Percentiles rank a stretch among this genome's conserved stretches.
Conservation (phyloP, 2,797 vertebrate genomes). For the Pseudochromis fuscus region DNA sequence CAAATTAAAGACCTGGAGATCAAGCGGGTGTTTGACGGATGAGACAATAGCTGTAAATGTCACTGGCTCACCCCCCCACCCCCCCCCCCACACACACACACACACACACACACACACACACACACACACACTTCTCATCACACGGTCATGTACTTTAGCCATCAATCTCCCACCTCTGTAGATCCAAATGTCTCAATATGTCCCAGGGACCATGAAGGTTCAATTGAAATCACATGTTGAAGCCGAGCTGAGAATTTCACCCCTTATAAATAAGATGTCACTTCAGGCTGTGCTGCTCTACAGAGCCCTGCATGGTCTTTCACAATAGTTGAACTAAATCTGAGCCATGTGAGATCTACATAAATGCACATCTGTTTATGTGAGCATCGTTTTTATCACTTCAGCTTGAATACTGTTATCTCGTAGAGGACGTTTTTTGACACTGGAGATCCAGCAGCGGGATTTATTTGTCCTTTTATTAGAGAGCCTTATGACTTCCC, state of each 20-base stretch:
- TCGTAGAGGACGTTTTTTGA: slow-evolving; percentile 39
- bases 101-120: background rate
- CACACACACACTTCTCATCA: slow-evolving; percentile 60
- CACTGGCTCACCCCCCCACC: slow-evolving; percentile 47
- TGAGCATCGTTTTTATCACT: slow-evolving; percentile 28
- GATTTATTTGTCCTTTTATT: slow-evolving; percentile 70
- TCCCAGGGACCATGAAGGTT: slow-evolving; percentile 77
- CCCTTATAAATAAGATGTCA: slow-evolving; percentile 83
- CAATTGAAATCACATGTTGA: slow-evolving; percentile 86
- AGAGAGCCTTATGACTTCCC: slow-evolving; percentile 50
- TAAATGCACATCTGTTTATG: slow-evolving; percentile 41
- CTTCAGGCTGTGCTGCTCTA: slow-evolving; percentile 39
- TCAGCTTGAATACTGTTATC: slow-evolving; percentile 24
- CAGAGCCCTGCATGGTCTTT: slow-evolving; percentile 21
- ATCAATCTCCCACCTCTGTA: slow-evolving; percentile 79
- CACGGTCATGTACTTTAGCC: slow-evolving; percentile 82
- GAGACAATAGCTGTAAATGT: too few relatives aligned
- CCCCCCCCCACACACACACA: slow-evolving; percentile 18
- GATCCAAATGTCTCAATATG: slow-evolving; percentile 79
- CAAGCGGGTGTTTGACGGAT: too few relatives aligned
- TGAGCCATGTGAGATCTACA: slow-evolving; percentile 15
- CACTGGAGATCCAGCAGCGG: slow-evolving; percentile 13
- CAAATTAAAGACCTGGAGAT: too few relatives aligned
- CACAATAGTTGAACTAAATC: slow-evolving; percentile 24
- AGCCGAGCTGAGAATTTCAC: slow-evolving; percentile 72